Conservation (phyloP, 2,113 vertebrate species). For the Eurystomus gularis region DNA sequence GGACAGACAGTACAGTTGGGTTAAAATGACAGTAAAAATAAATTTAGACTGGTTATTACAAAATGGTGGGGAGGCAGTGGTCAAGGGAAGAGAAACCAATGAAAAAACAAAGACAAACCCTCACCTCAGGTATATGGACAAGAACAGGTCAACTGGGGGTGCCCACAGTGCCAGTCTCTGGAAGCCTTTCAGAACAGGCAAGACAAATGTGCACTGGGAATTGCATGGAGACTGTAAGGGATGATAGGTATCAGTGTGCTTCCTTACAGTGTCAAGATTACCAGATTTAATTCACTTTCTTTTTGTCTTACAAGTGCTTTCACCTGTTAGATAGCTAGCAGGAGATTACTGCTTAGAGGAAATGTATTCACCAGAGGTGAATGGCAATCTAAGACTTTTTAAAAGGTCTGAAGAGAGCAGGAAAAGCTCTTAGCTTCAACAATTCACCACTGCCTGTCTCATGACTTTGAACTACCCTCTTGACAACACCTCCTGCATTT, state of each 20-base stretch:
- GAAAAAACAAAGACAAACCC: background rate
- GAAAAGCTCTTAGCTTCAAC: background rate
- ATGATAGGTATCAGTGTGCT: background rate
- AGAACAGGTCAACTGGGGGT: background rate
- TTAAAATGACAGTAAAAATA: background rate
- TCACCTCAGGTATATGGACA: background rate
- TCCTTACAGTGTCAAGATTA: background rate
- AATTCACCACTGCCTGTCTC: background rate
- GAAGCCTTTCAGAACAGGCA: fast-evolving
- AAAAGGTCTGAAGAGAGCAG: background rate
- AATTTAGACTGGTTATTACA: background rate
- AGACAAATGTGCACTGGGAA: background rate
- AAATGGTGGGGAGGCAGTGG: background rate
- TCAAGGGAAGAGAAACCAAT: background rate
- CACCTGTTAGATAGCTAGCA: background rate
- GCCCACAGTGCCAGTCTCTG: background rate
- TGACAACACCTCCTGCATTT: background rate
- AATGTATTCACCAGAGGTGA: background rate
- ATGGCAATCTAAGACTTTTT: background rate
- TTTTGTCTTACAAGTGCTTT: background rate
- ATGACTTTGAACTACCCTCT: background rate
- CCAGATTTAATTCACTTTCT: background rate
- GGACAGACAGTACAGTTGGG: background rate
- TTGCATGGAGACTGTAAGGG: background rate
- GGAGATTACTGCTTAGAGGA: background rate